phyloP scores from a whole-genome alignment of 2,888 invertebrate genomes.

The Tanypteryx hageni region DNA sequence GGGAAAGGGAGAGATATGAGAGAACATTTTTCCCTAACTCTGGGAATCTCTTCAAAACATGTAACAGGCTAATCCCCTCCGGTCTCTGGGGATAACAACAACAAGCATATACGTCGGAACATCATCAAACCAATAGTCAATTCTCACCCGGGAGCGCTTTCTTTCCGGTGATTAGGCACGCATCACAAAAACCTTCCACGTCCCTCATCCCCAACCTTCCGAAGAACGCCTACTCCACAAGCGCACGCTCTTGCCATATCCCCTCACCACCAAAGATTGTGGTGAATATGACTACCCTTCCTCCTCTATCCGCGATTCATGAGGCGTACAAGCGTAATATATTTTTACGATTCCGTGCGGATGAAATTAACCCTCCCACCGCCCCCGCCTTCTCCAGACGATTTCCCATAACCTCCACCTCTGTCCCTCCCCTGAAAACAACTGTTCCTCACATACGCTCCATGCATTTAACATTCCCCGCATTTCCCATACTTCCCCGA shows the following conservation, averaged over 20 bases:
- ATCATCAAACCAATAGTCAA: conserved; percentile 36
- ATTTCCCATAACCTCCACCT: neutral
- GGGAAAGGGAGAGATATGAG: neutral
- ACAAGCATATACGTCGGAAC: conserved; percentile 5
- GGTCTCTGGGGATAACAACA: conserved; percentile 39
- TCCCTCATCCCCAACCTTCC: neutral
- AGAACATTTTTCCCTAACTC: neutral
- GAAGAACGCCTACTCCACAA: neutral
- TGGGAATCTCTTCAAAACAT: conserved; percentile 46
- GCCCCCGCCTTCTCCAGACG: neutral
- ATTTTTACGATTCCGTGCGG: neutral
- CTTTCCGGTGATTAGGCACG: neutral
- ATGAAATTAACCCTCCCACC: neutral
- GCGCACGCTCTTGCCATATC: neutral
- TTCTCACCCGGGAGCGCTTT: conserved; percentile 34
- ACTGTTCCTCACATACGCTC: too few species aligned
- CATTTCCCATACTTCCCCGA: neutral
- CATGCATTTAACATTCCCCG: neutral
- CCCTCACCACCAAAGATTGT: neutral
- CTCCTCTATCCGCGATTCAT: too few species aligned
- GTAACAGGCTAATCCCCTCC: conserved; percentile 28
- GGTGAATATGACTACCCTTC: neutral
- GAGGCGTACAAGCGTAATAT: neutral
- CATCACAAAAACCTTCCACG: neutral
- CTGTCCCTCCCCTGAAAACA: neutral